Conservation (phyloP, 2,888 invertebrate genomes). For the Phytoseiulus persimilis region DNA sequence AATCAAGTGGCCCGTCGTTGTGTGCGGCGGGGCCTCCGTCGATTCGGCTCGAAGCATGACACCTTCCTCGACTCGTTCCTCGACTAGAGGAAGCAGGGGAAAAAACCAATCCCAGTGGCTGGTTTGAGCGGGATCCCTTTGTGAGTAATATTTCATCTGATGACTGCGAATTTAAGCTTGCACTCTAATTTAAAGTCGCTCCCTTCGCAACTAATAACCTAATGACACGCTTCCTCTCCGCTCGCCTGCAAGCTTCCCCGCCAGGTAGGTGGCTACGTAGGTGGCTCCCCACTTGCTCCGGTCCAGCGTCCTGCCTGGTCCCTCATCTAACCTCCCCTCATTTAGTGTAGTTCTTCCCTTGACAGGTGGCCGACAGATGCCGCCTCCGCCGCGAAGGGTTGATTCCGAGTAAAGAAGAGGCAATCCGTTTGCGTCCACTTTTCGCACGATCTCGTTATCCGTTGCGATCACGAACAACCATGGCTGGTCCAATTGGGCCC, state of each 20-base stretch:
- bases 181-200: constrained; percentile 5
- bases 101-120: neutral
- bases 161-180: constrained; percentile 5
- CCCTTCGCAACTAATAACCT: neutral
- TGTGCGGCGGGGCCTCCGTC: too few species aligned
- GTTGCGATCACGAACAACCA: neutral
- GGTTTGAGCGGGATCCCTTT: neutral
- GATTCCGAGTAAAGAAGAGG: neutral
- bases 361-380: constrained; percentile 5
- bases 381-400: neutral
- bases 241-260: neutral
- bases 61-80: too few species aligned
- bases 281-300: neutral
- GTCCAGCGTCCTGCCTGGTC: neutral
- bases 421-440: neutral
- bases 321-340: neutral
- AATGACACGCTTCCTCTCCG: neutral
- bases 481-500: neutral
- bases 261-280: neutral
- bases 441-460: neutral
- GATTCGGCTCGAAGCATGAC: too few species aligned
- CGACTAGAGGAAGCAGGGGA: neutral
- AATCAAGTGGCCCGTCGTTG: too few species aligned
- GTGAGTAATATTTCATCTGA: neutral
- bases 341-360: neutral